Evolutionary conservation across 1,140 invertebrate genomes (phyloP), one percentile per base, ranked within the genome.

Genomic region (Eueides isabella): DNA sequence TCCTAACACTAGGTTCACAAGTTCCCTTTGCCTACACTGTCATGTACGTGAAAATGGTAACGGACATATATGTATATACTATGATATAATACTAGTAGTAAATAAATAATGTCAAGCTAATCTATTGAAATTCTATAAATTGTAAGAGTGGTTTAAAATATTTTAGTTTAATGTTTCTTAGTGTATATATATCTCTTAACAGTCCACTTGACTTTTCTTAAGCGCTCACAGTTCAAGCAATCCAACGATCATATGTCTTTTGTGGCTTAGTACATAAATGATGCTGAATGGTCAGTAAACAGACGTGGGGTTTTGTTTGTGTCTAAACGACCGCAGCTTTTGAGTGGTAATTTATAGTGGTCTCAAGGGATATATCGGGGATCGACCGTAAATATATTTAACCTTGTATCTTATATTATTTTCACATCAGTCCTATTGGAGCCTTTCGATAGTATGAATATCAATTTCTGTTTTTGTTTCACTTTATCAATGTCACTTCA

Each of bases 341-440:
- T 62, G 67, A 76, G 71, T 71, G 71, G 75, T 80, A 80, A 85
- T 84, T 85, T 85, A 84, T 85, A 81, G 79, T 67, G 77, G 77
- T 78, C 72, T 84, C 79, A 78, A 80, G 44, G 72, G 80, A 79
- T 81, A 81, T 80, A 71, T 73, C 70, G 69, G 55, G 74, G 77
- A 82, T 80, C 76, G 75, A 61, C 71, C 75, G 70, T 62, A 77
- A 78, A 80, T 80, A 71, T 71, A 78, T 73, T 80, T 77, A 66
- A 67, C 71, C 74, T 74, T 68, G 33, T 29, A 68, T 26, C 30
- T 64, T 69, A 65, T 64, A 68, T 63, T 69, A 69, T 35, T 64
- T 64, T 74, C 26, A 33, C 61, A 74, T 69, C n/a, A 64, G 19
- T 74, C 61, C 23, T 11, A 48, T 48, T 64, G 29, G 7, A 30